Evolutionary conservation across 2,888 invertebrate species (phyloP).

Genomic region (Nephrotoma guestfalica): DNA sequence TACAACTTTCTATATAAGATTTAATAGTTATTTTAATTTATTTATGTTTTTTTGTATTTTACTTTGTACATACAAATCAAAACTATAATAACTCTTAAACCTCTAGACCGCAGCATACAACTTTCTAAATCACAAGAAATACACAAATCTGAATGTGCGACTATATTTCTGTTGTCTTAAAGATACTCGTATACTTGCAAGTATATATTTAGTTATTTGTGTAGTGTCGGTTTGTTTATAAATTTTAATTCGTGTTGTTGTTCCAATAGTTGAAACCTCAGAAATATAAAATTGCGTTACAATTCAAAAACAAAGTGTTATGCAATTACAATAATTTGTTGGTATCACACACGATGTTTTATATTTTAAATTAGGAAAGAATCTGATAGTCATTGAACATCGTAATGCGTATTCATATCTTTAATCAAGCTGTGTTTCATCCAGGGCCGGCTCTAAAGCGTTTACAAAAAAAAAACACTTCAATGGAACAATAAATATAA

Average conservation of each 20-base stretch:
- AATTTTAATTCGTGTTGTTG: neutral
- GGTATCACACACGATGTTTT: too few relatives aligned
- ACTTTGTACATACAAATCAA: neutral
- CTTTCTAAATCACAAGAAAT: neutral
- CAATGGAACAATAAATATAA: too few relatives aligned
- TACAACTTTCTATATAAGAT: neutral
- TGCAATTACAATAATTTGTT: neutral
- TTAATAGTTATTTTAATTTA: neutral
- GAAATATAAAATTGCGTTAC: neutral
- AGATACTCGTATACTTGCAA: neutral
- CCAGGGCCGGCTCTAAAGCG: too few relatives aligned
- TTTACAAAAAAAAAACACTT: too few relatives aligned
- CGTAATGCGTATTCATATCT: neutral
- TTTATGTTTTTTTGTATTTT: neutral
- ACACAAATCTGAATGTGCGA: neutral
- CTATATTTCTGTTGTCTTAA: neutral
- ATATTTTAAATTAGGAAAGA: neutral
- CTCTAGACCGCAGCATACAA: neutral
- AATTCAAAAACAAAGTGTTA: neutral
- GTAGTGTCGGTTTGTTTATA: neutral
- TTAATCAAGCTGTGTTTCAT: neutral
- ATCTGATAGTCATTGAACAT: neutral
- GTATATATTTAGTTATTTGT: neutral
- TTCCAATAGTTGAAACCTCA: neutral
- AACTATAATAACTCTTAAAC: neutral